These are phyloP conservation scores for Clarias macrocephalus DNA, from an alignment of 2,113 vertebrate species.

Conservation along the genomic window DNA sequence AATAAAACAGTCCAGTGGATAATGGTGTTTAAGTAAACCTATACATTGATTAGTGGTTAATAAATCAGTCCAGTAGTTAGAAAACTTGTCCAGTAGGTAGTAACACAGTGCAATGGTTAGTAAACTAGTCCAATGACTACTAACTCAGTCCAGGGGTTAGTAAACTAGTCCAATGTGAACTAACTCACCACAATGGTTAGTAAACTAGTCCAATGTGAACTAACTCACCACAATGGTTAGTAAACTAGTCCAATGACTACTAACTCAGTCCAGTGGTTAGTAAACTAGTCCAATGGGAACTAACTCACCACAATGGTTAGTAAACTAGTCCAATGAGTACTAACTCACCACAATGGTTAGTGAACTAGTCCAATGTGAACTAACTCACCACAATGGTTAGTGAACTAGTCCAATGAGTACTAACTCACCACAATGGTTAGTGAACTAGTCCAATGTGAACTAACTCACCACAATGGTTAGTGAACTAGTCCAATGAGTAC, in stretches of 20 bases:
- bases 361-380: background rate
- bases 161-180: background rate
- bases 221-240: background rate
- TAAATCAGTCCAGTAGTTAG: no score
- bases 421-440: no score
- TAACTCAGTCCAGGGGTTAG: background rate
- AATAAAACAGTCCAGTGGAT: background rate
- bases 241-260: background rate
- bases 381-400: background rate
- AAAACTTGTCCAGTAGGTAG: background rate
- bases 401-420: background rate
- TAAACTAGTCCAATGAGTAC: background rate
- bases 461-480: background rate
- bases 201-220: background rate
- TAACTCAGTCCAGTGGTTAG: background rate
- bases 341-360: background rate
- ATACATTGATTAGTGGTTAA: background rate
- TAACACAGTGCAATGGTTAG: background rate
- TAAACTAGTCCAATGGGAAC: background rate
- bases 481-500: background rate
- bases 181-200: background rate
- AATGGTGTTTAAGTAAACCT: background rate
- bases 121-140: background rate
- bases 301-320: background rate
- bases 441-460: background rate